phyloP scores from a whole-genome alignment of 2,888 invertebrate genomes.

The Trissolcus brochymenae region DNA sequence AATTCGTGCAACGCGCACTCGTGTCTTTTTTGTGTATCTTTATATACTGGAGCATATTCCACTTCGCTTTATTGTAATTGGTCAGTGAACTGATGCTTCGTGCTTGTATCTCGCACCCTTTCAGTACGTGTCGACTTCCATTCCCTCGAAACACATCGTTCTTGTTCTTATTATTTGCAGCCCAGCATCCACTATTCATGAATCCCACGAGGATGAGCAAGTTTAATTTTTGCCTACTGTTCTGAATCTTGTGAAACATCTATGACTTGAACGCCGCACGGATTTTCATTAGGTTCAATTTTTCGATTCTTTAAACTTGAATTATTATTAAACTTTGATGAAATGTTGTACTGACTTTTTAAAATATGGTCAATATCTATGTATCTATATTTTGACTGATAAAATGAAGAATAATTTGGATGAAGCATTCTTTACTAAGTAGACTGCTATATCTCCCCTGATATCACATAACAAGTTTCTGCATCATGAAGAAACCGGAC shows the following conservation, averaged over 20 bases:
- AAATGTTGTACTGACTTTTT: too few species aligned
- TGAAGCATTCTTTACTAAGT: too few species aligned
- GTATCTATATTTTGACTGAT: too few species aligned
- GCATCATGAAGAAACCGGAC: constrained; percentile 58
- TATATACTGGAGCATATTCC: constrained; percentile 37
- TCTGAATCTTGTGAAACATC: not conserved
- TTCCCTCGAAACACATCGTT: constrained; percentile 21
- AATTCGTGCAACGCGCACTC: constrained; percentile 17
- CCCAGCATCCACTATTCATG: constrained; percentile 16
- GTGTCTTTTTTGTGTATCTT: constrained; percentile 34
- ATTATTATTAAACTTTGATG: too few species aligned
- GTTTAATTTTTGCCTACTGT: constrained; percentile 21
- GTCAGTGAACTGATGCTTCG: constrained; percentile 44
- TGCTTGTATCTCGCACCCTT: constrained; percentile 40
- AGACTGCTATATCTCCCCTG: constrained; percentile 35
- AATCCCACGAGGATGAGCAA: constrained; percentile 20
- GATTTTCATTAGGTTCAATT: too few species aligned
- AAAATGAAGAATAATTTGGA: too few species aligned
- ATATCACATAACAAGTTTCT: constrained; percentile 46
- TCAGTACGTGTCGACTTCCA: constrained; percentile 33
- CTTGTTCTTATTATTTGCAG: constrained; percentile 39
- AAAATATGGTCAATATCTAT: too few species aligned
- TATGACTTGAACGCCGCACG: too few species aligned
- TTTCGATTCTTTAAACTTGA: too few species aligned
- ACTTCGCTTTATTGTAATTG: constrained; percentile 45